phyloP scores from a whole-genome alignment of 2,797 vertebrate species.

The Morelia viridis region DNA sequence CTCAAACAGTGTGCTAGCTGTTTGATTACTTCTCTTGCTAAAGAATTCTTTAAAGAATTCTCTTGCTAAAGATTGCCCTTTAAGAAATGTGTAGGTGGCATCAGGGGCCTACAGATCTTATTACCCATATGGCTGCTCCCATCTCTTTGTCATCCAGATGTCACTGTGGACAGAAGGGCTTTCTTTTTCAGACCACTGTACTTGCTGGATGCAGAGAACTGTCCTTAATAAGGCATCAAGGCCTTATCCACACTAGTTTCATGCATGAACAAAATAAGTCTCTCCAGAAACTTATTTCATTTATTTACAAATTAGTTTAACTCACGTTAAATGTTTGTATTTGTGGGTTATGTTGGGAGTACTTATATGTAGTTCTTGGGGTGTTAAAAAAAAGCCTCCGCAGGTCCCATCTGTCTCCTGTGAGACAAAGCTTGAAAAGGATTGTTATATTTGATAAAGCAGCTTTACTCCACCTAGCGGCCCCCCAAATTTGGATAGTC shows the following conservation, averaged over 20 bases:
- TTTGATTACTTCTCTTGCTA: background rate
- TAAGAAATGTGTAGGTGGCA: background rate
- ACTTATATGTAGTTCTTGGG: too few species aligned
- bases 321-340: too few species aligned
- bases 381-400: too few species aligned
- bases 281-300: background rate
- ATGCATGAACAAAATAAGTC: background rate
- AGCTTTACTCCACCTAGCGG: too few species aligned
- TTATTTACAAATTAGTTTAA: too few species aligned
- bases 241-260: background rate
- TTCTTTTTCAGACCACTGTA: background rate
- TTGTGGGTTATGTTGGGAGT: too few species aligned
- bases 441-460: too few species aligned
- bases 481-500: too few species aligned
- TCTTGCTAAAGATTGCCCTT: background rate
- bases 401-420: too few species aligned
- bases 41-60: background rate
- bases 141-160: background rate
- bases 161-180: background rate
- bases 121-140: background rate
- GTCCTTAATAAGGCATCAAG: background rate
- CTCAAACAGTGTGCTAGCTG: background rate
- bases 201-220: background rate
- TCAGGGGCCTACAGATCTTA: background rate
- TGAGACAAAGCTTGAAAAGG: too few species aligned